Evolutionary conservation across 2,888 invertebrate genomes (phyloP).

Genomic region (Melolontha melolontha): DNA sequence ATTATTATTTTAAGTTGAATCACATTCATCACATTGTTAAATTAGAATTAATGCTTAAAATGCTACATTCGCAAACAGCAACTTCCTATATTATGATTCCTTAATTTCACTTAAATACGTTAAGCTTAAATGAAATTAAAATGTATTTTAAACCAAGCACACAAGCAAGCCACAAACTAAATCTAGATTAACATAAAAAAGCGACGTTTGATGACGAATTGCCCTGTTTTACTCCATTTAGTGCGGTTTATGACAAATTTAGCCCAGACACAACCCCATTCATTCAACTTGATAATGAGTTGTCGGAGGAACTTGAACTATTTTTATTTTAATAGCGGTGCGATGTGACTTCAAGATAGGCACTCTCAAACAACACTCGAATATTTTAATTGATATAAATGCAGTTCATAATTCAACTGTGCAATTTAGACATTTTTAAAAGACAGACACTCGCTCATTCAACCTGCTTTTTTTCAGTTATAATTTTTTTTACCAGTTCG

Average conservation of each 20-base stretch:
- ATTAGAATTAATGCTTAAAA: too few relatives aligned
- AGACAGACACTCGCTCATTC: constrained; percentile 8
- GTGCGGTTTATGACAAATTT: constrained; percentile 57
- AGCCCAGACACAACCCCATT: constrained; percentile 56
- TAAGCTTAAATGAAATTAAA: too few relatives aligned
- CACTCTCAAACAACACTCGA: constrained; percentile 21
- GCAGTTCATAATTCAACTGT: constrained; percentile 33
- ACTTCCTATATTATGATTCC: too few relatives aligned
- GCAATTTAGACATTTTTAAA: constrained; percentile 15
- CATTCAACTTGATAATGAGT: constrained; percentile 53
- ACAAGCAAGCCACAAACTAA: not conserved
- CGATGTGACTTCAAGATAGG: constrained; percentile 31
- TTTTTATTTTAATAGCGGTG: constrained; percentile 33
- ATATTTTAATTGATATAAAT: constrained; percentile 38
- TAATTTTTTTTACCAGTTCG: not conserved
- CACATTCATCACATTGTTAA: too few relatives aligned
- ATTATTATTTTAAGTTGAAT: too few relatives aligned
- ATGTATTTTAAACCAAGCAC: too few relatives aligned
- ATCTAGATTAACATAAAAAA: not conserved
- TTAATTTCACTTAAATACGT: too few relatives aligned
- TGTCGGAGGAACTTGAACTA: constrained; percentile 36
- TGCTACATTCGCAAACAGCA: too few relatives aligned
- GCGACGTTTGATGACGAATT: constrained; percentile 24
- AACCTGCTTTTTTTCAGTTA: not conserved
- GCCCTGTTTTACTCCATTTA: constrained; percentile 48